Evolutionary conservation across 2,113 vertebrate genomes (phyloP).

Genomic region (Odontophorus gujanensis): DNA sequence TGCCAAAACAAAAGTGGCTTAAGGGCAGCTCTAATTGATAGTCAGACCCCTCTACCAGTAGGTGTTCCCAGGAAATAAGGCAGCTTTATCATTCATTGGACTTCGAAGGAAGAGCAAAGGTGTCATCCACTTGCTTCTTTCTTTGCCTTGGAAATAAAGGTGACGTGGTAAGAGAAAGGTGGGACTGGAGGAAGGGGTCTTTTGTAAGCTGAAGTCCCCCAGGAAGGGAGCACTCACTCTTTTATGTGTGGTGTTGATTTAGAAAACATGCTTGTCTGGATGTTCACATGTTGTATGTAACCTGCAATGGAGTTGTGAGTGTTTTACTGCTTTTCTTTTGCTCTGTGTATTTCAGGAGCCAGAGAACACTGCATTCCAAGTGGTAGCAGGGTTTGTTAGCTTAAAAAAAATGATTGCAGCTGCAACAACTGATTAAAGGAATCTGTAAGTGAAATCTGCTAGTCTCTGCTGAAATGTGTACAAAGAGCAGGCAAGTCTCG

Average conservation of each 20-base stretch:
- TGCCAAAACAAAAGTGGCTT: background rate
- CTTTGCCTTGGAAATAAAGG: background rate
- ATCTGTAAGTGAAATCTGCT: background rate
- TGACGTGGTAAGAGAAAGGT: background rate
- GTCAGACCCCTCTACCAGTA: background rate
- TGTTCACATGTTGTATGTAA: background rate
- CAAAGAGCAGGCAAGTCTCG: background rate
- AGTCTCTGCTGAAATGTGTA: background rate
- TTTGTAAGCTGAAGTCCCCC: background rate
- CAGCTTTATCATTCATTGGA: background rate
- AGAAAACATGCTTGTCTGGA: background rate
- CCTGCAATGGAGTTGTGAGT: background rate
- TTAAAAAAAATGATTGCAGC: background rate
- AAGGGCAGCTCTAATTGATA: background rate
- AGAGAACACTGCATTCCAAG: background rate
- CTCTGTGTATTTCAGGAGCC: background rate
- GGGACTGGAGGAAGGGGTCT: background rate
- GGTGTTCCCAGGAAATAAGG: background rate
- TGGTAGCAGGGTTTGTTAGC: background rate
- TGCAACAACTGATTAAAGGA: background rate
- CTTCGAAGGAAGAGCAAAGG: background rate
- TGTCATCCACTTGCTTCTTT: background rate
- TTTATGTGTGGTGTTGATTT: background rate
- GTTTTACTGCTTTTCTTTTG: background rate
- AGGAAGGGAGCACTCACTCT: background rate